Percentiles rank a stretch among this genome's conserved stretches.
These are phyloP conservation scores for Caerostris darwini DNA, from an alignment of 1,140 invertebrate species.

Conservation along the genomic window DNA sequence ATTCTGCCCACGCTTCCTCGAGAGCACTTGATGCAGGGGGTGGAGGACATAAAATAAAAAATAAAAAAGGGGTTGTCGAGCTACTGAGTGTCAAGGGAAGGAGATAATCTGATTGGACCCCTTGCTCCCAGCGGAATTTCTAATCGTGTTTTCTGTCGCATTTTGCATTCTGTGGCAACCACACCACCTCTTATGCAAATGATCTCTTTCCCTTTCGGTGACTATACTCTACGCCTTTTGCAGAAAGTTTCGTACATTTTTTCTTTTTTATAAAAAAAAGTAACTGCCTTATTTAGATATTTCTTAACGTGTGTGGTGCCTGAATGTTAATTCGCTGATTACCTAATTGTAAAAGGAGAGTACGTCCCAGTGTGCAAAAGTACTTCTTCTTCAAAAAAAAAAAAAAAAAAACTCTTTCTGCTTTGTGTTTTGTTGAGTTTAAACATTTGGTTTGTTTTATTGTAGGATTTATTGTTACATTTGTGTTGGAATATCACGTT, in stretches of 20 bases:
- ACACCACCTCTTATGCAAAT: neutral
- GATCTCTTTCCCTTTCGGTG: neutral
- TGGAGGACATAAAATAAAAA: neutral
- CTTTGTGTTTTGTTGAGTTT: neutral
- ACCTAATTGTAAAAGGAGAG: neutral
- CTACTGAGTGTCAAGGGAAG: conserved; percentile 17
- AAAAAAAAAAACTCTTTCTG: neutral
- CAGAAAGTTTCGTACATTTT: neutral
- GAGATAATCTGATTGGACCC: neutral
- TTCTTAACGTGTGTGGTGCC: neutral
- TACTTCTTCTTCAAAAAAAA: neutral
- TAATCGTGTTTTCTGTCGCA: neutral
- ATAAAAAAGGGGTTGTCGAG: neutral
- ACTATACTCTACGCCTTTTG: neutral
- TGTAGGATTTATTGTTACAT: neutral
- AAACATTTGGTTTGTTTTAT: neutral
- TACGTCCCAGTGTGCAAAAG: neutral
- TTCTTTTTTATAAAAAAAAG: neutral
- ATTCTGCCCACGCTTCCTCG: neutral
- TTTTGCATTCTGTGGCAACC: conserved; percentile 9
- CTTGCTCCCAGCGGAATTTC: neutral
- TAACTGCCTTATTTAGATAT: too few relatives aligned
- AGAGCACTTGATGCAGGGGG: neutral
- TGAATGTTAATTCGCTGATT: conserved; percentile 31
- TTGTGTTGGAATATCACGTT: neutral